A percentile compares a stretch with the other conserved stretches of the same genome.
phyloP scores from a whole-genome alignment of 2,888 invertebrate species.

The Yponomeuta evonymella region DNA sequence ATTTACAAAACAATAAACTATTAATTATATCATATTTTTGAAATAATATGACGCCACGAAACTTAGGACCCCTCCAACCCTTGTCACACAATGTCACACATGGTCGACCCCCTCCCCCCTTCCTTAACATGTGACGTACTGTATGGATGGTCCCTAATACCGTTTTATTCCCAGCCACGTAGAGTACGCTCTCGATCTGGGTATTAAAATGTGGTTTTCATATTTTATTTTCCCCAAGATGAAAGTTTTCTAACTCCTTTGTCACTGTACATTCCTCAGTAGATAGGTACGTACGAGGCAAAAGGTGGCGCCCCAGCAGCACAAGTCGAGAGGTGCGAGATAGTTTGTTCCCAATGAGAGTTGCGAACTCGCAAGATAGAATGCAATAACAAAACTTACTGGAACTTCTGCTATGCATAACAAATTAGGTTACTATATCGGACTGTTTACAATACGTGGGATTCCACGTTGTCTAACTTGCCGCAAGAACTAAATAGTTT shows the following conservation, averaged over 20 bases:
- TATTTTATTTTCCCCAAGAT: neutral
- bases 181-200: too few species aligned
- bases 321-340: too few species aligned
- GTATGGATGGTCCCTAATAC: too few species aligned
- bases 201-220: too few species aligned
- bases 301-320: neutral
- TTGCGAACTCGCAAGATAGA: neutral
- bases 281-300: neutral
- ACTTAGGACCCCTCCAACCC: too few species aligned
- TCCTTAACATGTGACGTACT: too few species aligned
- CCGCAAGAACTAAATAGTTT: neutral
- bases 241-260: neutral
- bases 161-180: too few species aligned
- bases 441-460: neutral
- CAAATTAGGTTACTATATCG: neutral
- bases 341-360: neutral
- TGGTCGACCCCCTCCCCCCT: too few species aligned
- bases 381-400: neutral
- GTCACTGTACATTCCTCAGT: neutral
- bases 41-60: too few species aligned
- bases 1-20: too few species aligned
- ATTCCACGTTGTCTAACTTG: neutral
- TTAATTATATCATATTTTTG: too few species aligned
- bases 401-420: constrained; percentile 3
- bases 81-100: too few species aligned